Percentiles rank a stretch among this genome's conserved stretches.
Conservation (phyloP, 2,888 invertebrate genomes). For the Zootermopsis nevadensis region DNA sequence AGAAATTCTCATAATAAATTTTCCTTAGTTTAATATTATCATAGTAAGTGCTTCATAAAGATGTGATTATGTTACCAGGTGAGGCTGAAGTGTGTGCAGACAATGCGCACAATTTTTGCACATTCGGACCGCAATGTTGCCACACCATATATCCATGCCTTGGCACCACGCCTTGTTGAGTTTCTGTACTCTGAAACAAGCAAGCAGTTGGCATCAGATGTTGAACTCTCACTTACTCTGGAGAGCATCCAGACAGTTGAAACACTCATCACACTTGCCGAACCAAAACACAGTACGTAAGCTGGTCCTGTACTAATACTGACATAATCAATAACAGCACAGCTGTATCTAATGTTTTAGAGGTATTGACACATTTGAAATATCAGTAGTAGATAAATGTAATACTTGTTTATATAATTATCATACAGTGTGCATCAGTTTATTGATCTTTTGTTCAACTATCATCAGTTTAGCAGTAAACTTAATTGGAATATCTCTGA, state of each 20-base stretch:
- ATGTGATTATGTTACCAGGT: constrained; percentile 65
- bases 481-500: no score
- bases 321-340: neutral
- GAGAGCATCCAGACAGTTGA: constrained; percentile 82
- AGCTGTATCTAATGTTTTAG: no score
- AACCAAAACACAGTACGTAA: constrained; percentile 81
- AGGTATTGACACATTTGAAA: no score
- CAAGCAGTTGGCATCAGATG: constrained; percentile 71
- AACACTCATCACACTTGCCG: constrained; percentile 77
- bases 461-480: no score
- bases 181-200: constrained; percentile 75
- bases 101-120: constrained; percentile 79
- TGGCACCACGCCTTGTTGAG: constrained; percentile 83
- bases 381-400: no score
- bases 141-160: constrained; percentile 82
- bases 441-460: no score
- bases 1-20: no score
- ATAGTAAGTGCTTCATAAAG: no score
- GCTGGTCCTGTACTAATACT: no score
- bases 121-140: constrained; percentile 77
- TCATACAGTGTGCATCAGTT: no score
- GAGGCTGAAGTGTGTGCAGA: constrained; percentile 82
- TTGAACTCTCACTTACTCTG: constrained; percentile 76
- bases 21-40: no score
- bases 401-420: no score